These are phyloP conservation scores for Heliconius nattereri DNA, from an alignment of 1,140 invertebrate genomes.

Conservation along the genomic window DNA sequence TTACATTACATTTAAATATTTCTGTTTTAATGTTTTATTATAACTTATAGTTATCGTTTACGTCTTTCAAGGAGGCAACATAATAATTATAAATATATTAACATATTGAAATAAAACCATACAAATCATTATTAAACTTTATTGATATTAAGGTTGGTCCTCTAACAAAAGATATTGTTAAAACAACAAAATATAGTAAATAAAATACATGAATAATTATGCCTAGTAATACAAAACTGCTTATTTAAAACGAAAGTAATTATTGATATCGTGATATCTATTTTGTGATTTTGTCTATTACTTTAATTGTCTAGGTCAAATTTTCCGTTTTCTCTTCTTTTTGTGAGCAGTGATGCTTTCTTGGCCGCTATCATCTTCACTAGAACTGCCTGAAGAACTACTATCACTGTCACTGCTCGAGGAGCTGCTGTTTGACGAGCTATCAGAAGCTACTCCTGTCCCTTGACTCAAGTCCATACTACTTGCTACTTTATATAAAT, in stretches of 20 bases:
- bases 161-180: conserved; percentile 61
- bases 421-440: conserved; percentile 93
- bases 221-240: conserved; percentile 71
- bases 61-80: not conserved
- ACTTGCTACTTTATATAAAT: conserved; percentile 92
- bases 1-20: no score
- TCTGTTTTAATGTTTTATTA: no score
- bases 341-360: conserved; percentile 93
- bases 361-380: conserved; percentile 90
- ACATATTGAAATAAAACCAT: not conserved
- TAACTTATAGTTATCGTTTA: no score
- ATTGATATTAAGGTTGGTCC: conserved; percentile 48
- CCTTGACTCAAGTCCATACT: conserved; percentile 92
- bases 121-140: conserved; percentile 21
- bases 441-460: conserved; percentile 96
- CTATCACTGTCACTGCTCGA: conserved; percentile 87
- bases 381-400: conserved; percentile 82
- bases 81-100: not conserved
- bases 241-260: conserved; percentile 44
- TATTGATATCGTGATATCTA: conserved; percentile 15
- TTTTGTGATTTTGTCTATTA: conserved; percentile 28
- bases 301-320: conserved; percentile 34
- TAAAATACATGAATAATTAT: conserved; percentile 43
- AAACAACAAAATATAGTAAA: conserved; percentile 62
- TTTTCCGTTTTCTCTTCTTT: conserved; percentile 88